A percentile compares a stretch with the other conserved stretches of the same genome.
phyloP scores from a whole-genome alignment of 2,113 vertebrate genomes.

The Gnathonemus echidnorhynchus region DNA sequence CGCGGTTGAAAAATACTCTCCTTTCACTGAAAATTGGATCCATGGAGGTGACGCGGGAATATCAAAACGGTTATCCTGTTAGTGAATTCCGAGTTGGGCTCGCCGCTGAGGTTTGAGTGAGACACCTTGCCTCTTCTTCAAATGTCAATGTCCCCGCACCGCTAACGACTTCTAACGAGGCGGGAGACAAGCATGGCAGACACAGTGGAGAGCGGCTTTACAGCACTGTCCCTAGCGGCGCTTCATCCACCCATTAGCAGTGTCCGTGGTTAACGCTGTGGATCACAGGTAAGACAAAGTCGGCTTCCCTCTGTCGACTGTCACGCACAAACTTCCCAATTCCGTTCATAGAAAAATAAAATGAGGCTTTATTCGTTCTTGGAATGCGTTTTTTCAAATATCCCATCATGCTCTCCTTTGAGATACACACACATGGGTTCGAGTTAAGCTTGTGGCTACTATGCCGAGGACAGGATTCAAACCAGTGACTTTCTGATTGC shows the following conservation, averaged over 20 bases:
- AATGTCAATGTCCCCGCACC: neutral
- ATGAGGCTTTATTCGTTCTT: neutral
- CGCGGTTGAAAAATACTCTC: conserved; percentile 23
- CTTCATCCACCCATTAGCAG: neutral
- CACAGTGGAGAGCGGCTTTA: neutral
- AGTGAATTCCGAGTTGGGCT: conserved; percentile 57
- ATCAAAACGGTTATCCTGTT: conserved; percentile 54
- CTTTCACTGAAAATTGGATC: conserved; percentile 48
- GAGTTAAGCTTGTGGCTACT: neutral
- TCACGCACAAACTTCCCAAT: neutral
- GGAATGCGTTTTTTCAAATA: neutral
- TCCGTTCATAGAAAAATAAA: neutral
- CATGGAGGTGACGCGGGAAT: neutral
- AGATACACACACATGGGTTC: neutral
- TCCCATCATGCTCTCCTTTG: neutral
- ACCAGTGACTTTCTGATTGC: neutral
- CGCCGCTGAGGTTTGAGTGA: conserved; percentile 18
- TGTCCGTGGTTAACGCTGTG: neutral
- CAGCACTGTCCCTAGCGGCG: too few relatives aligned
- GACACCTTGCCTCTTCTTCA: neutral
- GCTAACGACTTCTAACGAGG: neutral
- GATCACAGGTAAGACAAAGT: neutral
- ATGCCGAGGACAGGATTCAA: neutral
- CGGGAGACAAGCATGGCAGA: neutral
- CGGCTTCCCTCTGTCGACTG: neutral